These are phyloP conservation scores for Oncorhynchus kisutch DNA, from an alignment of 2,113 vertebrate genomes.

Conservation along the genomic window DNA sequence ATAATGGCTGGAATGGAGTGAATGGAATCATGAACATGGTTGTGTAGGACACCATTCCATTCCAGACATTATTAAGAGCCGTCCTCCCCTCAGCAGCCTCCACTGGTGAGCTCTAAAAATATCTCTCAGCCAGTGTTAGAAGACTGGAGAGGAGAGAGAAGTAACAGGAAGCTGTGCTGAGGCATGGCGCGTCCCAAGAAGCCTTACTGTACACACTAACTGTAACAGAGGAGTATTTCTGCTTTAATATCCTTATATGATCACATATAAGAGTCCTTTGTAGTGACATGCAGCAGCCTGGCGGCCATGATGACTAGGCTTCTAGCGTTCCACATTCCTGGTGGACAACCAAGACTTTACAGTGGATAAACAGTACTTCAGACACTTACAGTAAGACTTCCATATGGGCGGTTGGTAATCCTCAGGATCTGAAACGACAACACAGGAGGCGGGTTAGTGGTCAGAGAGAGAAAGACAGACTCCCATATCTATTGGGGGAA, in stretches of 20 bases:
- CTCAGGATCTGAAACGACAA: constrained; percentile 86
- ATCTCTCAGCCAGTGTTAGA: constrained; percentile 24
- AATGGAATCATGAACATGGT: no score
- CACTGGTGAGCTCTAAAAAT: constrained; percentile 55
- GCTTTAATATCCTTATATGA: constrained; percentile 14
- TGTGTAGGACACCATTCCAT: no score
- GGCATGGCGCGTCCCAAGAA: background rate
- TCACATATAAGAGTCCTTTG: constrained; percentile 16
- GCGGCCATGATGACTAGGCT: constrained; percentile 13
- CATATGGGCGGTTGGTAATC: constrained; percentile 98
- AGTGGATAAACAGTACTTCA: constrained; percentile 5
- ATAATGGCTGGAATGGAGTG: no score
- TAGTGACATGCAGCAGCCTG: constrained; percentile 12
- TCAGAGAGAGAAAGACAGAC: no score
- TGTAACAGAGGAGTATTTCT: constrained; percentile 10
- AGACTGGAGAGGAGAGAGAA: constrained; percentile 26
- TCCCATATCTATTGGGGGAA: no score
- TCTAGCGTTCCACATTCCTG: constrained; percentile 14
- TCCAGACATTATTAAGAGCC: no score
- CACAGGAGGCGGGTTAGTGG: constrained; percentile 47
- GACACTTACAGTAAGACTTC: constrained; percentile 98
- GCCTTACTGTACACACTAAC: background rate
- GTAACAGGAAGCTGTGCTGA: background rate
- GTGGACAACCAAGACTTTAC: constrained; percentile 19
- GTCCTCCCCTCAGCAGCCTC: no score